Conservation (phyloP, 30 jellyfish, hydroid and myxozoan genomes). For the Calvadosia cruxmelitensis region DNA sequence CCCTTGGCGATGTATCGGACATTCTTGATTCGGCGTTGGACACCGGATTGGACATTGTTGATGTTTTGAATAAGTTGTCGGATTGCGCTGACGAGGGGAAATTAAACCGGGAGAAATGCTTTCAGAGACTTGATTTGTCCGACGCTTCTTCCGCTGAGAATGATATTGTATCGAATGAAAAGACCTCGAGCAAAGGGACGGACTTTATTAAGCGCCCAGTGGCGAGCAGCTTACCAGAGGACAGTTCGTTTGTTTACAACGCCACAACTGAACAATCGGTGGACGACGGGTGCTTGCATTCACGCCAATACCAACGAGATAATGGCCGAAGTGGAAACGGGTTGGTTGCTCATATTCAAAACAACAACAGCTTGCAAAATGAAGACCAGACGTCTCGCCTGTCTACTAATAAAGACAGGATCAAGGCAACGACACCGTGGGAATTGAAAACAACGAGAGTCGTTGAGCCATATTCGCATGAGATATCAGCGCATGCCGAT, state of each 20-base stretch:
- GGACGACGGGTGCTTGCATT: neutral
- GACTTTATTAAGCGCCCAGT: neutral
- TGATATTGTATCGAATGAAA: neutral
- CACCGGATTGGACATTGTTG: conserved; percentile 88
- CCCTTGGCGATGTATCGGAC: conserved; percentile 98
- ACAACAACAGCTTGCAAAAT: neutral
- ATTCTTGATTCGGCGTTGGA: conserved; percentile 86
- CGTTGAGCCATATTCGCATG: neutral
- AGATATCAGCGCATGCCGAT: neutral
- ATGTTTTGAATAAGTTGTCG: conserved; percentile 66
- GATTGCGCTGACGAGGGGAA: conserved; percentile 78
- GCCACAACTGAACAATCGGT: neutral
- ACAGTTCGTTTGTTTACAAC: neutral
- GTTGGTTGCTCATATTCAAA: neutral
- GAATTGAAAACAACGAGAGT: neutral
- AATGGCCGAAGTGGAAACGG: neutral
- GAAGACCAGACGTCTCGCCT: neutral
- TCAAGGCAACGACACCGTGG: neutral
- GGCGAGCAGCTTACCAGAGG: neutral
- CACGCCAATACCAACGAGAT: neutral
- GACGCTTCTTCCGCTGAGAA: neutral
- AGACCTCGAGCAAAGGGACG: neutral
- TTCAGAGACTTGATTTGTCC: conserved; percentile 17
- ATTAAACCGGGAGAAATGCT: conserved; percentile 38
- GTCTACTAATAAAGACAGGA: neutral